Evolutionary conservation across 2,888 invertebrate genomes (phyloP), one percentile per base, ranked within the genome.

Genomic region (Nymphalis polychloros): DNA sequence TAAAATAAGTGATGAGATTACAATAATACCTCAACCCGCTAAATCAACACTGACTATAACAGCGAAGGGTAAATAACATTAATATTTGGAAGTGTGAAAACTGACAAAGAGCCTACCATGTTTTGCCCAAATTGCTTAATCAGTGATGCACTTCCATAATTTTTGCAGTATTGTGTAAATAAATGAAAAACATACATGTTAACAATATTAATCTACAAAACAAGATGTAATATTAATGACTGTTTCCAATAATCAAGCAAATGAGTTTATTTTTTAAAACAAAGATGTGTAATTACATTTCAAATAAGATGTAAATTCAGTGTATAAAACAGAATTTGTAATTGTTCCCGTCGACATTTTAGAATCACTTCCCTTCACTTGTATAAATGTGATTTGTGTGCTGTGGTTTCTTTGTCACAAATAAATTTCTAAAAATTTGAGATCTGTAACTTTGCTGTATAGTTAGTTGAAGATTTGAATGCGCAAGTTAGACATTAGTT

Each of bases 1-100:
- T 72, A 97, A 97, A 89, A 97, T 97, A 81, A 97, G 97, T 86
- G 97, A 97, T 85, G 97, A 97, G 90, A 97, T 97, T 78, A 97
- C 97, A 70, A 97, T 97, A 80, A 97, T 97, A 91, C 97, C 97
- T 76, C 97, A 97, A 87, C 97, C 97, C 76, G 95, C 97, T 72
- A 90, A 91, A 77, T 89, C 90, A 35, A 82, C 85, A 60, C 85
- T 91, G 64, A 91, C 91, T 55, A 90, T 91, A 73, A 90, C 91
- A 48, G 88, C 91, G 59, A 92, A 92, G 78, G 91, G 91, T 63
- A 91, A 92, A 91, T 92, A 92, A 82, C 90, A 80, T 75, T 81
- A 78, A 83, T 73, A 72, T 72, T 62, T 73, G 77, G 77, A 77
- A 79, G 78, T 79, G 79, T 81, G 80, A 75, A 73, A 75, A 77